Base-by-base conservation (phyloP, 2,113 vertebrate species). In the Paralichthys olivaceus region DNA sequence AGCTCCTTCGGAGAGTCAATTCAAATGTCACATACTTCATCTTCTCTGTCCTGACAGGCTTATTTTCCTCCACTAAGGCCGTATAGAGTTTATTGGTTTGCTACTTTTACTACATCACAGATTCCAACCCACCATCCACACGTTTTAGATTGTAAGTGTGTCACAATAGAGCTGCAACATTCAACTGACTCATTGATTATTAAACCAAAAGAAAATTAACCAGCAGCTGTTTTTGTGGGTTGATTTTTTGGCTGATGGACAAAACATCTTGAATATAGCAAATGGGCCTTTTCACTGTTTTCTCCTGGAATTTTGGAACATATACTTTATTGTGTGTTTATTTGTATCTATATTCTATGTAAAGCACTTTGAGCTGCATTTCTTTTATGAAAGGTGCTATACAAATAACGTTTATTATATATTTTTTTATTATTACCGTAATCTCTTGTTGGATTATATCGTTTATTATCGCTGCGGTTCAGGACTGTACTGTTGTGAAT, bases 1-100 rank as follows among this genome's bases (percentile, higher is more conserved):
- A 11, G 29, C 75, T 84, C 61, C 57, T 49, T 69, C 72, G 29
- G 1, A 43, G 43, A 78, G 66, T 66, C 64, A 64, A 68, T 62
- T 78, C 47, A 51, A 58, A 32, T 69, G 75, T 68, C 63, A 71
- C 65, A 71, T 53, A 54, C 59, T 51, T 54, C 49, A 61, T 79
- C 61, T 71, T 61, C 67, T n/a, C n/a, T 55, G 58, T 55, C 57
- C 54, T 56, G 58, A n/a, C 47, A 59, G 71, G 14, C 19, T 25
- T 49, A 40, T 70, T 56, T 69, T 17, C 23, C 64, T 60, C 29
- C 25, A 55, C 7, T 53, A 23, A 58, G 17, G 47, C 40, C 34
- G 28, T 13, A 22, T 43, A 26, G n/a, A 61, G 32, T 74, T 74
- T 64, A 72, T 70, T 65, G 37, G 22, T 55, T 51, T 45, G 23